Conservation (phyloP, 2,888 invertebrate genomes). For the Sesamia inferens region DNA sequence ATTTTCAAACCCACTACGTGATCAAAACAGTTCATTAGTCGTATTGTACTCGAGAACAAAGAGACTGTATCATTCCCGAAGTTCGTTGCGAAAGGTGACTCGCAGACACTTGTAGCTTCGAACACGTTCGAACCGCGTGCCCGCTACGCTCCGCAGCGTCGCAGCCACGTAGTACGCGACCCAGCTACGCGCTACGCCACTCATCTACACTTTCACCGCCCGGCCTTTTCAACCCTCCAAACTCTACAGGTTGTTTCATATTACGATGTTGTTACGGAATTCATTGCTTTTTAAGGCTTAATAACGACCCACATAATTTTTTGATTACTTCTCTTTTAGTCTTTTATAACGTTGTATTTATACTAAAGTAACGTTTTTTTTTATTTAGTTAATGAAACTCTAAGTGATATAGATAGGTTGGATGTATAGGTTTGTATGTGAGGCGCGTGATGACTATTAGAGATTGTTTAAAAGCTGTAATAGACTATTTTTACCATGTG, state of each 20-base stretch:
- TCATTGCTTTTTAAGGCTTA: conserved; percentile 56
- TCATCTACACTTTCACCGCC: conserved; percentile 33
- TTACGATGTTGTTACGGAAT: conserved; percentile 56
- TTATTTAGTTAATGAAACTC: background rate
- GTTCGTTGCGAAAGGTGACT: conserved; percentile 13
- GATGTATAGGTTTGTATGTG: too few species aligned
- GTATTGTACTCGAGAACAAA: conserved; percentile 33
- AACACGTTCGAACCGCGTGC: conserved; percentile 30
- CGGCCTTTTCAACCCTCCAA: conserved; percentile 32
- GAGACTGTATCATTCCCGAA: conserved; percentile 20
- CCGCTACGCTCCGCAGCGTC: conserved; percentile 39
- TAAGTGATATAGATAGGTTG: background rate
- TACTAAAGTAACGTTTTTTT: background rate
- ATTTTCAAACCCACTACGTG: conserved; percentile 8
- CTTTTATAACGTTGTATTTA: conserved; percentile 12
- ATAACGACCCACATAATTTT: conserved; percentile 50
- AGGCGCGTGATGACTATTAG: too few species aligned
- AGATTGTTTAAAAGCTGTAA: too few species aligned
- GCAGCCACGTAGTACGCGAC: conserved; percentile 31
- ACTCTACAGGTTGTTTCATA: conserved; percentile 52
- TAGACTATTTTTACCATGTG: too few species aligned
- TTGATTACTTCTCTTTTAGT: conserved; percentile 37
- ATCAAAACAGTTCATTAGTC: conserved; percentile 20
- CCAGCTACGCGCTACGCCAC: conserved; percentile 43
- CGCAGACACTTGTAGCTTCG: conserved; percentile 60